phyloP scores from a whole-genome alignment of 1,140 invertebrate species.

The Leguminivora glycinivorella region DNA sequence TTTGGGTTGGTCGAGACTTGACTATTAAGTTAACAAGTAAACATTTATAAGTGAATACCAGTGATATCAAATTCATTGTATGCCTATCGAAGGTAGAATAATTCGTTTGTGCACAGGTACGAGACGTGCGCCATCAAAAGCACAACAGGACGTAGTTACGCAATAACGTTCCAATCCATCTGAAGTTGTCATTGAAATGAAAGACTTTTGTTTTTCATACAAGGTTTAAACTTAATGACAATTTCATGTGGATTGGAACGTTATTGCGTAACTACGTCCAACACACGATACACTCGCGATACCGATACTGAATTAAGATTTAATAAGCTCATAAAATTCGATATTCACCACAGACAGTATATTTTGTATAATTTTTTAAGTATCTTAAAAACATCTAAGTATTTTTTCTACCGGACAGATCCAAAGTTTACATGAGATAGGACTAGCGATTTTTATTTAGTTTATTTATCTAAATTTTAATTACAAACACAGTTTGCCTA shows the following conservation, averaged over 20 bases:
- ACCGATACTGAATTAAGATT: slow-evolving; percentile 68
- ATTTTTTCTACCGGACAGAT: slow-evolving; percentile 64
- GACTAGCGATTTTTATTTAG: slow-evolving; percentile 66
- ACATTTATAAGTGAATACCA: background rate
- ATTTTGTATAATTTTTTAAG: slow-evolving; percentile 59
- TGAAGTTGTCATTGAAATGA: too few relatives aligned
- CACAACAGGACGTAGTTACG: too few relatives aligned
- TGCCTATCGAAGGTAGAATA: background rate
- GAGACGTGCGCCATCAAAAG: slow-evolving; percentile 59
- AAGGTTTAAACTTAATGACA: too few relatives aligned
- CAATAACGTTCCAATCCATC: too few relatives aligned
- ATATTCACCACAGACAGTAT: slow-evolving; percentile 72
- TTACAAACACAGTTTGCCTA: slow-evolving; percentile 52
- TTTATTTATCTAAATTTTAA: slow-evolving; percentile 37
- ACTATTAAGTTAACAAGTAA: background rate
- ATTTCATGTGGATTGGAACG: too few relatives aligned
- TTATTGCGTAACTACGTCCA: too few relatives aligned
- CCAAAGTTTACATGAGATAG: slow-evolving; percentile 59
- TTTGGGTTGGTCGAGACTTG: background rate
- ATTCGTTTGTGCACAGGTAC: background rate
- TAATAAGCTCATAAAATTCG: slow-evolving; percentile 77
- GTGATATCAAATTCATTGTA: background rate
- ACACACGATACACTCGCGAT: slow-evolving; percentile 47
- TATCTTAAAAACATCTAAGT: slow-evolving; percentile 62
- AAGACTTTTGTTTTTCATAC: too few relatives aligned